phyloP scores from a whole-genome alignment of 2,113 vertebrate species.

The Thermophis baileyi region DNA sequence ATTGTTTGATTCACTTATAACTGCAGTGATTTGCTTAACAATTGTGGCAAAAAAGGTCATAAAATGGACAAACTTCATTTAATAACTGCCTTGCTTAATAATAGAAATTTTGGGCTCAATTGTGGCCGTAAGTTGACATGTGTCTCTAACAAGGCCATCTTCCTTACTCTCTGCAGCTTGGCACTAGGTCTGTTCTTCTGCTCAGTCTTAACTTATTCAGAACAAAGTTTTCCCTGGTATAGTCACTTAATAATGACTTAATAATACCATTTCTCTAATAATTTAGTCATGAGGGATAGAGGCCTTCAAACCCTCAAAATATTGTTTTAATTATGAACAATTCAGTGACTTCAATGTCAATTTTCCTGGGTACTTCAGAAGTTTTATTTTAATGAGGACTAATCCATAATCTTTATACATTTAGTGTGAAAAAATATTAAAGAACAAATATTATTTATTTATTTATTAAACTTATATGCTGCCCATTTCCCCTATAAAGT shows the following conservation, averaged over 20 bases:
- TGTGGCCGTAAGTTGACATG: not conserved
- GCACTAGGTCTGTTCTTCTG: not conserved
- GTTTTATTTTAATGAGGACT: not conserved
- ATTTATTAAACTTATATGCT: too few relatives aligned
- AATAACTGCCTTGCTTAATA: too few relatives aligned
- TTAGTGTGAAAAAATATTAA: not conserved
- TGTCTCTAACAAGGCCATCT: not conserved
- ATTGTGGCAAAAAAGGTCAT: too few relatives aligned
- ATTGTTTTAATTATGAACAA: not conserved
- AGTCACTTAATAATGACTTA: not conserved
- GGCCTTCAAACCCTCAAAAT: not conserved
- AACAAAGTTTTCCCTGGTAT: not conserved
- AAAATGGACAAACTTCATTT: too few relatives aligned
- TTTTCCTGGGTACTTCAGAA: not conserved
- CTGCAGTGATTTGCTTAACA: too few relatives aligned
- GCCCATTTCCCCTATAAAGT: too few relatives aligned
- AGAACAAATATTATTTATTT: not conserved
- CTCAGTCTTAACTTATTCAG: not conserved
- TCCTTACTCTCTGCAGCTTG: not conserved
- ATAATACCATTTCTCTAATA: not conserved
- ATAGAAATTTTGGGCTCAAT: too few relatives aligned
- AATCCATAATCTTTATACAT: not conserved
- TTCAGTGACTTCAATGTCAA: not conserved
- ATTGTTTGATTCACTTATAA: too few relatives aligned
- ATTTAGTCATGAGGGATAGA: not conserved